Base-by-base conservation (phyloP, 2,888 invertebrate genomes). In the Serripes groenlandicus region DNA sequence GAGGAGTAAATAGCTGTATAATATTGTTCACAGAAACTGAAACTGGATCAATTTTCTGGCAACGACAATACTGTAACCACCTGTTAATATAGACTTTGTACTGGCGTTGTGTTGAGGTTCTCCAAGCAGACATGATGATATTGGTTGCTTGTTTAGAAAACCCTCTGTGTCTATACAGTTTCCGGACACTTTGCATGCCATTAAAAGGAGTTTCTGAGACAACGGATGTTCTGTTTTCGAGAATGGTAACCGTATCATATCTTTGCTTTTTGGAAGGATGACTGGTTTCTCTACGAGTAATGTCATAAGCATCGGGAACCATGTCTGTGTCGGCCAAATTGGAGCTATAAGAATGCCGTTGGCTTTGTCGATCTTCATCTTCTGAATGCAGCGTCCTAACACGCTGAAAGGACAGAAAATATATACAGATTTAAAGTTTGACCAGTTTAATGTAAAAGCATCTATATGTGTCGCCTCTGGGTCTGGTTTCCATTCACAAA, bases 381-480 rank as follows among this genome's bases (percentile, higher is more conserved):
- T 74, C 52, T 26, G 69, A 69, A 79, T 34, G 52, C 79, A 79
- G n/a, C 79, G 32, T 28, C 3, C 34, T 4, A 74, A 42, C 26
- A 69, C 4, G 69, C 79, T 79, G 75, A 79, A 79, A 78, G 73
- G 79, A 26, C 28, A 26, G 62, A 79, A 79, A 7, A 75, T 34
- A 75, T 74, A 74, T 23, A 34, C 18, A 26, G 3, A 73, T 49
- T 62, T 28, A 54, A 64, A 58, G 1, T 34, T n/a, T 42, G 23
- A 26, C 85, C 81, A 82, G 66, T 76, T 37, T 28, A 81, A 3
- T 26, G 75, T 37, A 75, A 83, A 80, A 18, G 83, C 80, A 81
- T 83, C 75, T 56, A 86, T 64, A 72, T 37, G 35, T 34, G 21
- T 52, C 18, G 62, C 58, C 26, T 60, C 54, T 60, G 68, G 73